A percentile compares a stretch with the other conserved stretches of the same genome.
phyloP scores from a whole-genome alignment of 2,113 vertebrate genomes.

The Neodon shergylaensis region DNA sequence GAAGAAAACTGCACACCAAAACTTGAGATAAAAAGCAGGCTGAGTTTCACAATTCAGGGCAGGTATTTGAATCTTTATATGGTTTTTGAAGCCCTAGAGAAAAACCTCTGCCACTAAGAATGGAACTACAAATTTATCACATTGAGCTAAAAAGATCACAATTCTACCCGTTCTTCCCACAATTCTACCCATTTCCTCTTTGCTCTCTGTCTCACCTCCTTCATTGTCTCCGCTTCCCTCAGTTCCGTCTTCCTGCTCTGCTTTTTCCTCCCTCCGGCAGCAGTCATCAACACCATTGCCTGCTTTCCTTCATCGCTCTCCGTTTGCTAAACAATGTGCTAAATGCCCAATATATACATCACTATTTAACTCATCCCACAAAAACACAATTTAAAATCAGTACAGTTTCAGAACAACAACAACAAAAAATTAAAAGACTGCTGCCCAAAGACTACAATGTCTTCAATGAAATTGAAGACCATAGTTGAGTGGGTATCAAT shows the following conservation, averaged over 20 bases:
- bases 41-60: neutral
- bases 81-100: neutral
- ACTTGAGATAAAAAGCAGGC: neutral
- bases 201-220: neutral
- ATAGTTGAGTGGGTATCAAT: neutral
- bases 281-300: neutral
- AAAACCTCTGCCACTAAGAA: neutral
- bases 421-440: neutral
- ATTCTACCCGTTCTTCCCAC: neutral
- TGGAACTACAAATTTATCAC: neutral
- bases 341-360: neutral
- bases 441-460: neutral
- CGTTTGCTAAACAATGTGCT: neutral
- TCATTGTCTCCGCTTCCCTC: neutral
- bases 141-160: neutral
- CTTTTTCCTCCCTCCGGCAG: neutral
- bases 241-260: neutral
- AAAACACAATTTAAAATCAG: slow-evolving; percentile 22
- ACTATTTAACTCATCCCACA: neutral
- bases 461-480: neutral
- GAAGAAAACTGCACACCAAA: neutral
- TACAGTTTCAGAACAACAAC: neutral
- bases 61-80: neutral
- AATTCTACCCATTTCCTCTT: neutral
- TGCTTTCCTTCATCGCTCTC: neutral